Evolutionary conservation across 2,888 invertebrate genomes (phyloP).

Genomic region (Cremastinae sp.): DNA sequence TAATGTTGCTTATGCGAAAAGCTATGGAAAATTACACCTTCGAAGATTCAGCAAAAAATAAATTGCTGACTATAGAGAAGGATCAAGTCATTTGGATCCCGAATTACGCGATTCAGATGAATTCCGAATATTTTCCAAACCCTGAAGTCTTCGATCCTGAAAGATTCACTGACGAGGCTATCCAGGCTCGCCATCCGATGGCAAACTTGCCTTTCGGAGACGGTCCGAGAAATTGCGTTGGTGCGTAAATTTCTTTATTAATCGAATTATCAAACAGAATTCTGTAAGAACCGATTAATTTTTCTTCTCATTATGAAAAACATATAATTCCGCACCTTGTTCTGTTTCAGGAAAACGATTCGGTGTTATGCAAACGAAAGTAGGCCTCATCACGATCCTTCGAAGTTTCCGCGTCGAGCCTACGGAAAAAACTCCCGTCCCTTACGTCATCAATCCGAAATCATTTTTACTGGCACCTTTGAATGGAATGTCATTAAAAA

Average conservation of each 20-base stretch:
- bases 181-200: conserved; percentile 68
- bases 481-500: conserved; percentile 71
- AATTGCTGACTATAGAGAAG: conserved; percentile 65
- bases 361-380: conserved; percentile 75
- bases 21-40: conserved; percentile 66
- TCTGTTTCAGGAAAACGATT: conserved; percentile 70
- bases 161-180: conserved; percentile 68
- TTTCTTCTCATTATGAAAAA: too few species aligned
- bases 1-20: conserved; percentile 72
- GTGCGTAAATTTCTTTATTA: conserved; percentile 60
- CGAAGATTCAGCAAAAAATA: conserved; percentile 16
- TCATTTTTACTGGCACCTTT: conserved; percentile 68
- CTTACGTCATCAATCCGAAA: conserved; percentile 65
- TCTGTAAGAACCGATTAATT: too few species aligned
- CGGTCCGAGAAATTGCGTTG: conserved; percentile 76
- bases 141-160: conserved; percentile 73
- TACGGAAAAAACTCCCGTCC: conserved; percentile 71
- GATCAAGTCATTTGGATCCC: conserved; percentile 65
- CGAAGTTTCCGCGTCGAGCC: conserved; percentile 73
- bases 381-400: conserved; percentile 75
- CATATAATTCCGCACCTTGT: conserved; percentile 3
- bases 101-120: conserved; percentile 64
- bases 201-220: conserved; percentile 72
- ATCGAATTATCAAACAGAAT: too few species aligned
- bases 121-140: conserved; percentile 68